phyloP scores from a whole-genome alignment of 1,140 invertebrate species.

The Anastrepha ludens region DNA sequence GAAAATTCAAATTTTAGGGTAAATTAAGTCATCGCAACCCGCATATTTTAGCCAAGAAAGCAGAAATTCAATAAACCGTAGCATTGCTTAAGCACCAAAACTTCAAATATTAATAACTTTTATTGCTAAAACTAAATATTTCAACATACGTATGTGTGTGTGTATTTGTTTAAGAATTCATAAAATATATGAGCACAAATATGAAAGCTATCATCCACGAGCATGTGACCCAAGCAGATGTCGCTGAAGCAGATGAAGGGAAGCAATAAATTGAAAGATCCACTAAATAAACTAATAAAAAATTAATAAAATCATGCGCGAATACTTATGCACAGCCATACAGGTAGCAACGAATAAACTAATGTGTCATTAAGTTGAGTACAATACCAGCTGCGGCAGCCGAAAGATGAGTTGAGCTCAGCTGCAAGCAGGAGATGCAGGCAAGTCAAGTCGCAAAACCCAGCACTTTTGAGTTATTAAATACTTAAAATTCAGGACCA shows the following conservation, averaged over 20 bases:
- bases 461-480: conserved; percentile 30
- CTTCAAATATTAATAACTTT: conserved; percentile 3
- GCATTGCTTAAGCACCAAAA: not conserved
- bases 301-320: too few species aligned
- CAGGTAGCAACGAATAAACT: not conserved
- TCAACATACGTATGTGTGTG: not conserved
- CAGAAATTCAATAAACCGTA: conserved; percentile 7
- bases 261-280: conserved; percentile 24
- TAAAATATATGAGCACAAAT: not conserved
- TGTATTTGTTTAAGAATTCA: not conserved
- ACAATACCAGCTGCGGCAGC: conserved; percentile 7
- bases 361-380: not conserved
- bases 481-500: conserved; percentile 20
- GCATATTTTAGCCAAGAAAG: not conserved
- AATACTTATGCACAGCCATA: not conserved
- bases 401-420: not conserved
- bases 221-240: not conserved
- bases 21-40: conserved; percentile 2
- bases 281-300: conserved; percentile 1
- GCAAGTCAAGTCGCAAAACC: not conserved
- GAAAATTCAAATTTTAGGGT: not conserved
- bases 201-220: not conserved
- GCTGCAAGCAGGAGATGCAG: not conserved
- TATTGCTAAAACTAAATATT: not conserved
- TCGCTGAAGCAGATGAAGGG: not conserved